Percentiles rank a stretch among this genome's conserved stretches.
These are phyloP conservation scores for Pseudeuparius sepicola DNA, from an alignment of 2,888 invertebrate genomes.

Conservation along the genomic window DNA sequence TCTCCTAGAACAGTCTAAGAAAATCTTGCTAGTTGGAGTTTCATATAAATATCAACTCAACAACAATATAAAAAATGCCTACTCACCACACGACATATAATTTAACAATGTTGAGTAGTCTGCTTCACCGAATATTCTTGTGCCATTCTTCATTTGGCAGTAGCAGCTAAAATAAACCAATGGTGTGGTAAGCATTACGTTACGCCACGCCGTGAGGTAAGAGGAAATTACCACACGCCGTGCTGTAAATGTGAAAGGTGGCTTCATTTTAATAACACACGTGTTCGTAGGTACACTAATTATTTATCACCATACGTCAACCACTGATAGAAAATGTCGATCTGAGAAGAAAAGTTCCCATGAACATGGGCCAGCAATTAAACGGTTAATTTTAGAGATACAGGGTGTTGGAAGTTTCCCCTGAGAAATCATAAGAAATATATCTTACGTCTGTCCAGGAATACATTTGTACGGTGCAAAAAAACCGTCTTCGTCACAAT, in stretches of 20 bases:
- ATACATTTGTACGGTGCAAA: slow-evolving; percentile 50
- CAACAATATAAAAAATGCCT: not conserved
- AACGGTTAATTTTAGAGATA: no score
- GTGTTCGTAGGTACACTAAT: no score
- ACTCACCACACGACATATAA: slow-evolving; percentile 29
- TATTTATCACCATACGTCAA: no score
- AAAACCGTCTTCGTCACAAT: slow-evolving; percentile 54
- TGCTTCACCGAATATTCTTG: slow-evolving; percentile 57
- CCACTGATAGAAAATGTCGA: no score
- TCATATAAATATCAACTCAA: not conserved
- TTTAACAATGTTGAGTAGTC: slow-evolving; percentile 33
- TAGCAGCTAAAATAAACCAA: slow-evolving; percentile 45
- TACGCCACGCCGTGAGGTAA: no score
- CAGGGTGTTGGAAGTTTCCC: no score
- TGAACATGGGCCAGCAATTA: no score
- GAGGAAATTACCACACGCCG: no score
- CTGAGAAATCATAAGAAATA: no score
- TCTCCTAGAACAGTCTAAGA: slow-evolving; percentile 44
- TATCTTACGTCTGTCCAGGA: slow-evolving; percentile 54
- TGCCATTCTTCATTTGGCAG: slow-evolving; percentile 50
- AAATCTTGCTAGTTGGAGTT: not conserved
- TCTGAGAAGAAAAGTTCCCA: no score
- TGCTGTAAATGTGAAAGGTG: no score
- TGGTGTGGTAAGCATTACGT: slow-evolving; percentile 4
- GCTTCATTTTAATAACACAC: no score